These are phyloP conservation scores for Stegodyphus dumicola DNA, from an alignment of 1,140 invertebrate species.

Conservation along the genomic window DNA sequence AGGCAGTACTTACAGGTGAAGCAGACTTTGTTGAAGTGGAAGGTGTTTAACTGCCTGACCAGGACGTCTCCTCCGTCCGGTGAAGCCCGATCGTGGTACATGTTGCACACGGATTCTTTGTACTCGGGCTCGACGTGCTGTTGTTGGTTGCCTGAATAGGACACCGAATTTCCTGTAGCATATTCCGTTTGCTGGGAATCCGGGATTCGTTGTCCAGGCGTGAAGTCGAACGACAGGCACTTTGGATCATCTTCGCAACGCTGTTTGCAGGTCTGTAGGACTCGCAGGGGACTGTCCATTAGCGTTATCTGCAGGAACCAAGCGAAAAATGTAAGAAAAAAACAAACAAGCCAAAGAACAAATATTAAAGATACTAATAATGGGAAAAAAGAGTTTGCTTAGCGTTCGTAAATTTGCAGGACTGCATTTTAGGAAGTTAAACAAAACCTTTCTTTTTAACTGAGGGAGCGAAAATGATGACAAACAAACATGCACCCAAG, in stretches of 20 bases:
- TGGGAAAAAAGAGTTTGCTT: too few species aligned
- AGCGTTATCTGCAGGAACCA: slow-evolving; percentile 2
- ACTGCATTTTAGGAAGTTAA: too few species aligned
- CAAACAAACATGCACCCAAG: too few species aligned
- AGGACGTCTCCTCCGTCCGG: slow-evolving; percentile 87
- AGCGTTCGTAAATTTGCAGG: too few species aligned
- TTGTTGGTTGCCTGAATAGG: background rate
- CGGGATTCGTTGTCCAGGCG: slow-evolving; percentile 81
- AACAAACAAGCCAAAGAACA: background rate
- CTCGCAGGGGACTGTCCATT: slow-evolving; percentile 25
- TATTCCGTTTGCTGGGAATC: slow-evolving; percentile 11
- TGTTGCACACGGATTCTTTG: slow-evolving; percentile 87
- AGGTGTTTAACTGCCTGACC: slow-evolving; percentile 86
- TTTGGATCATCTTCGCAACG: slow-evolving; percentile 84
- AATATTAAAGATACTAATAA: background rate
- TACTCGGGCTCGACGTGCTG: slow-evolving; percentile 76
- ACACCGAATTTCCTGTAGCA: background rate
- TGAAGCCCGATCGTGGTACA: slow-evolving; percentile 83
- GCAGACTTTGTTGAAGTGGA: slow-evolving; percentile 88
- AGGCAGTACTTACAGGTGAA: slow-evolving; percentile 78
- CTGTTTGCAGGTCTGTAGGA: slow-evolving; percentile 76
- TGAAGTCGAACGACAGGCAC: slow-evolving; percentile 89
- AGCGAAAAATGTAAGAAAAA: too few species aligned
- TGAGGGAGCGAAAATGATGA: too few species aligned
- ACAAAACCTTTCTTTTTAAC: too few species aligned